Conservation (phyloP, 2,888 invertebrate species). For the Ligdia adustata region DNA sequence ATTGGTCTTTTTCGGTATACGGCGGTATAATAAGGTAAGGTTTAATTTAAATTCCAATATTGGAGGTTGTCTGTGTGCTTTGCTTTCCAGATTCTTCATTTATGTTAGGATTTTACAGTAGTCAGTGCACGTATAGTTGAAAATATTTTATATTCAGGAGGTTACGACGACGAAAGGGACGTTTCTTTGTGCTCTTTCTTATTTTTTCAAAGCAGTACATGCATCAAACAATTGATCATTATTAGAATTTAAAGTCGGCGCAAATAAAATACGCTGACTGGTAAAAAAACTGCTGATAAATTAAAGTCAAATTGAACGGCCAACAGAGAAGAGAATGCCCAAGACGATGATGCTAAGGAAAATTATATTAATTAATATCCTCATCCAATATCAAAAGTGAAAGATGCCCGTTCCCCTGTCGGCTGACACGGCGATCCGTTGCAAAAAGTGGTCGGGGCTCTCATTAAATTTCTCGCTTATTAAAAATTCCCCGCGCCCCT, state of each 20-base stretch:
- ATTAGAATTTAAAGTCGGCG: no score
- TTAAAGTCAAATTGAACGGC: neutral
- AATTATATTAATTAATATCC: conserved; percentile 33
- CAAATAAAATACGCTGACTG: no score
- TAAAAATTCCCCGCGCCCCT: conserved; percentile 82
- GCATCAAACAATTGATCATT: no score
- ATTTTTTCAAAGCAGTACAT: no score
- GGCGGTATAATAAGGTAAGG: conserved; percentile 63
- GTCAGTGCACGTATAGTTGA: no score
- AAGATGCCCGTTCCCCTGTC: conserved; percentile 49
- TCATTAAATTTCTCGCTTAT: conserved; percentile 84
- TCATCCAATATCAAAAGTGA: conserved; percentile 50
- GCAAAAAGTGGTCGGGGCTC: conserved; percentile 66
- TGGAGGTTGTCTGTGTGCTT: conserved; percentile 7
- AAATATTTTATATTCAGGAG: no score
- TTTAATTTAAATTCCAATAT: conserved; percentile 48
- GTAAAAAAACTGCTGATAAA: neutral
- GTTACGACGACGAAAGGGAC: no score
- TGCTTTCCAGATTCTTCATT: neutral
- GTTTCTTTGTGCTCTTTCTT: no score
- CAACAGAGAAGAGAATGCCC: conserved; percentile 4
- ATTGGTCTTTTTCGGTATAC: conserved; percentile 69
- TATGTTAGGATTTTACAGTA: no score
- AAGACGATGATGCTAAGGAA: conserved; percentile 6
- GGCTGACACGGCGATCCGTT: conserved; percentile 66